Conservation (phyloP, 2,113 vertebrate species). For the Megalops atlanticus region DNA sequence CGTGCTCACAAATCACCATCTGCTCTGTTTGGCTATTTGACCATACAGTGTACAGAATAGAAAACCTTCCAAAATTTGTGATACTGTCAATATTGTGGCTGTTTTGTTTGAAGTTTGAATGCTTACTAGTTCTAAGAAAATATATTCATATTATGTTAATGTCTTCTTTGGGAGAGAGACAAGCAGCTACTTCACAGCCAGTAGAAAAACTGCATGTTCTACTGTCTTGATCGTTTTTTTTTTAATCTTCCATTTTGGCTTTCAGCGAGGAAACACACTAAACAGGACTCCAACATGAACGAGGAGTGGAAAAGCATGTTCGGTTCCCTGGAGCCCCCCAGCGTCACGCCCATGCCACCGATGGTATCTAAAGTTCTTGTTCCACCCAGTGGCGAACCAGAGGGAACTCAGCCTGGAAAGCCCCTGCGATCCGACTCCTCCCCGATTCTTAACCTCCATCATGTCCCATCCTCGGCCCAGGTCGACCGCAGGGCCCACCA, state of each 20-base stretch:
- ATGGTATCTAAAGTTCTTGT: constrained; percentile 70
- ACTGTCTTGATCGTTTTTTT: constrained; percentile 5
- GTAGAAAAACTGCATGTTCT: neutral
- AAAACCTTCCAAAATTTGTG: neutral
- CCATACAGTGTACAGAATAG: neutral
- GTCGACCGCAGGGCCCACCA: constrained; percentile 57
- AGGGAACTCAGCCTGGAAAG: constrained; percentile 65
- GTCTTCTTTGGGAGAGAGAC: neutral
- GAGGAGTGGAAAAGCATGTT: constrained; percentile 99
- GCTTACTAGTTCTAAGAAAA: neutral
- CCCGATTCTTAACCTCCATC: constrained; percentile 66
- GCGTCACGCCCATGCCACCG: constrained; percentile 58
- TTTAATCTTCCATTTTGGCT: constrained; percentile 22
- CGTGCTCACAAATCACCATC: neutral
- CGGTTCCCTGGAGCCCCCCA: constrained; percentile 89
- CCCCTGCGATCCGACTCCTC: constrained; percentile 76
- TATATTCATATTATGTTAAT: neutral
- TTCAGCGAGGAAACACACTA: constrained; percentile 89
- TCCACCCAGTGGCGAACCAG: constrained; percentile 65
- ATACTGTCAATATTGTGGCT: neutral
- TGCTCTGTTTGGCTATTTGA: neutral
- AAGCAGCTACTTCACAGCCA: neutral
- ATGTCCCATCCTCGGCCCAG: constrained; percentile 78
- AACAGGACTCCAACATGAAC: constrained; percentile 94
- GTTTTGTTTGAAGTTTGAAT: neutral